These are phyloP conservation scores for Melanostigma gelatinosum DNA, from an alignment of 2,113 vertebrate species.

Conservation along the genomic window DNA sequence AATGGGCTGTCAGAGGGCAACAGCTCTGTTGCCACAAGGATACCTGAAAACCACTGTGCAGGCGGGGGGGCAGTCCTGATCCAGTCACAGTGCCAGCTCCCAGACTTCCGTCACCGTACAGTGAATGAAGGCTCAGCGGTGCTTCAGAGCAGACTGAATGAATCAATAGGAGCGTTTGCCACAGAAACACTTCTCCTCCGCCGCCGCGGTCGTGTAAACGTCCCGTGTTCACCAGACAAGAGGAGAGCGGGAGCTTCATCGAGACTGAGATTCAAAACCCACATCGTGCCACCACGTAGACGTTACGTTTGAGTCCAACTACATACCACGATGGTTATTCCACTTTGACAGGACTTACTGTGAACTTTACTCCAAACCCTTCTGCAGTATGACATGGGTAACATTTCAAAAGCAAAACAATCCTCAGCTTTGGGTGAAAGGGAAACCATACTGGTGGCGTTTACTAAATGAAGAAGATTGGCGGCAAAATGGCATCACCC, in stretches of 20 bases:
- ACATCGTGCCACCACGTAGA: slow-evolving; percentile 11
- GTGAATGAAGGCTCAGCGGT: not conserved
- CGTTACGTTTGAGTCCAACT: slow-evolving; percentile 29
- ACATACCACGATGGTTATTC: not conserved
- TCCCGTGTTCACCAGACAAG: slow-evolving; percentile 40
- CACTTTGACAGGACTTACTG: not conserved
- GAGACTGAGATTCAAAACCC: slow-evolving; percentile 39
- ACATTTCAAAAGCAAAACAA: not conserved
- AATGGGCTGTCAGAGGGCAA: slow-evolving; percentile 42
- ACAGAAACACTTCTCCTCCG: slow-evolving; percentile 29
- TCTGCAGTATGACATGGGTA: not conserved
- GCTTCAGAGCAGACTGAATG: slow-evolving; percentile 41
- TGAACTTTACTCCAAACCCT: too few relatives aligned
- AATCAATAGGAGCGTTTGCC: slow-evolving; percentile 45
- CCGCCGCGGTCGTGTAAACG: slow-evolving; percentile 51
- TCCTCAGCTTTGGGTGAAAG: not conserved
- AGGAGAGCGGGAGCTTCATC: slow-evolving; percentile 5
- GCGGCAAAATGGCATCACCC: not conserved
- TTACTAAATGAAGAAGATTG: not conserved
- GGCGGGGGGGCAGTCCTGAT: not conserved
- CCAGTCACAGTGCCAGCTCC: not conserved
- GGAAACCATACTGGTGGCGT: not conserved
- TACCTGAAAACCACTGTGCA: not conserved
- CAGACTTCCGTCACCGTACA: slow-evolving; percentile 2
- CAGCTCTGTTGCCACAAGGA: slow-evolving; percentile 12